phyloP scores from a whole-genome alignment of 1,140 invertebrate genomes.

The Magallana gigas region DNA sequence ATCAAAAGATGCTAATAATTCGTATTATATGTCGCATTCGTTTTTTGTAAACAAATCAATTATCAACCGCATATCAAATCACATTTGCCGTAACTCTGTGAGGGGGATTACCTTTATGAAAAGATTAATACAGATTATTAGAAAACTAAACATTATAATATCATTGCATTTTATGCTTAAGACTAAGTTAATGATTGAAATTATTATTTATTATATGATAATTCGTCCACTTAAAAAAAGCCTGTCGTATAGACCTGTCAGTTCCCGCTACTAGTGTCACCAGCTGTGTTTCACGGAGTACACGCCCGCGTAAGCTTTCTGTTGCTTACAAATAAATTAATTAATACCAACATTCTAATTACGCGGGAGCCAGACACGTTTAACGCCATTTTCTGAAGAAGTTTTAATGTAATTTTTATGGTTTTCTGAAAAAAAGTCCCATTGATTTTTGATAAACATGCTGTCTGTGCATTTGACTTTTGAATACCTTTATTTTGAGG shows the following conservation, averaged over 20 bases:
- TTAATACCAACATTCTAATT: not conserved
- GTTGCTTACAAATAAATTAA: slow-evolving; percentile 31
- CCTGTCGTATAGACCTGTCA: not conserved
- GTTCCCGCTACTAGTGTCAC: not conserved
- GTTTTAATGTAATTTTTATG: not conserved
- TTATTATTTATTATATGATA: slow-evolving; percentile 17
- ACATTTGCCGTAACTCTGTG: too few relatives aligned
- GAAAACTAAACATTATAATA: too few relatives aligned
- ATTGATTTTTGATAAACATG: not conserved
- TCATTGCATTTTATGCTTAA: too few relatives aligned
- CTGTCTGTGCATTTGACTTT: slow-evolving; percentile 5
- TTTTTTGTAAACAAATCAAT: too few relatives aligned
- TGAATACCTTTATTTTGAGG: not conserved
- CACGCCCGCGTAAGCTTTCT: not conserved
- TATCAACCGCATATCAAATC: too few relatives aligned
- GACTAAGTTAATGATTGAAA: not conserved
- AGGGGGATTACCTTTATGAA: too few relatives aligned
- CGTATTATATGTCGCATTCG: too few relatives aligned
- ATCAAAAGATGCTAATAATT: too few relatives aligned
- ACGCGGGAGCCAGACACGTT: not conserved
- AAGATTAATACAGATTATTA: too few relatives aligned
- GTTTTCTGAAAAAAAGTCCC: slow-evolving; percentile 7
- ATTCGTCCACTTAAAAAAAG: not conserved
- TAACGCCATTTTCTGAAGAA: not conserved
- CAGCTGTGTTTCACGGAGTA: not conserved